Evolutionary conservation across 2,797 vertebrate genomes (phyloP).

Genomic region (Orestias chungarensis): DNA sequence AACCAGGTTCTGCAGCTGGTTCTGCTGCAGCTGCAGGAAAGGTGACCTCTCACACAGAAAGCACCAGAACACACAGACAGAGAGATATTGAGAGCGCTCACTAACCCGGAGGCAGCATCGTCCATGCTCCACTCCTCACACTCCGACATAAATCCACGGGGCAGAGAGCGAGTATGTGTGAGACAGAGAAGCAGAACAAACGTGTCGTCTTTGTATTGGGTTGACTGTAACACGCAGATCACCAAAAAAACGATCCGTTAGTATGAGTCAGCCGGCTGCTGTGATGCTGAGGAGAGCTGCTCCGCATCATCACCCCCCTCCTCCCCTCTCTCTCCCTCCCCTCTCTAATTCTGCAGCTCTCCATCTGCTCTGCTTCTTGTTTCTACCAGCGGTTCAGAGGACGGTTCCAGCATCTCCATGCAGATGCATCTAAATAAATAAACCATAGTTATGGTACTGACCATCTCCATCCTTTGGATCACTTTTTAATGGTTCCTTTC

Average conservation of each 20-base stretch:
- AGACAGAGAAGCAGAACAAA: neutral
- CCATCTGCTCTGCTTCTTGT: too few relatives aligned
- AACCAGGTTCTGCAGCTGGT: neutral
- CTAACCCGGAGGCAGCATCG: constrained; percentile 79
- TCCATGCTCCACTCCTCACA: constrained; percentile 76
- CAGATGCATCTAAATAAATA: too few relatives aligned
- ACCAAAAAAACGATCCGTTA: constrained; percentile 15
- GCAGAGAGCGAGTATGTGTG: constrained; percentile 13
- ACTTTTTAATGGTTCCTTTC: too few relatives aligned
- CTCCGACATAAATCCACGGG: constrained; percentile 47
- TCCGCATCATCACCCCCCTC: constrained; percentile 32
- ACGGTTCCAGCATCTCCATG: too few relatives aligned
- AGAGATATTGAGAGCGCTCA: constrained; percentile 10
- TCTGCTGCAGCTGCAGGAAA: neutral
- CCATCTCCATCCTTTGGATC: too few relatives aligned
- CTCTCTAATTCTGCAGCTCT: constrained; percentile 10
- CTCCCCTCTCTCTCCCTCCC: neutral
- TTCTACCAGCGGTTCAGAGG: too few relatives aligned
- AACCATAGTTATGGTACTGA: too few relatives aligned
- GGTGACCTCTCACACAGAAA: neutral
- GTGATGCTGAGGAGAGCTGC: constrained; percentile 45
- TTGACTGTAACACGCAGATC: constrained; percentile 13
- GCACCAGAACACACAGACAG: constrained; percentile 6
- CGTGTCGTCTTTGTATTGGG: neutral
- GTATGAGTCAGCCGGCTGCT: constrained; percentile 40